Evolutionary conservation across 2,797 vertebrate species (phyloP).

Genomic region (Pangasius sanitwongsei): DNA sequence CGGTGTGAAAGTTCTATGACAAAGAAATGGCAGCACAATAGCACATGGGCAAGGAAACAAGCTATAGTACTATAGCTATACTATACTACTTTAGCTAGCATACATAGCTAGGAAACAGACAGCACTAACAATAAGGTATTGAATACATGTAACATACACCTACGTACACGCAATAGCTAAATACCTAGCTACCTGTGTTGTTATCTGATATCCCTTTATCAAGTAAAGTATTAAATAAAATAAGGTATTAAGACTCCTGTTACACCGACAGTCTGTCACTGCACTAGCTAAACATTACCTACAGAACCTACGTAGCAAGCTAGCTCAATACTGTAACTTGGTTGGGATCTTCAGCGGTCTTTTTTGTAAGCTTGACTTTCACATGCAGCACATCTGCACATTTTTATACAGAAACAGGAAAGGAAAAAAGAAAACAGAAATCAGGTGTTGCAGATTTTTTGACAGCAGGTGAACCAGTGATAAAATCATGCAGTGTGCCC

Average conservation of each 20-base stretch:
- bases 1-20: too few species aligned
- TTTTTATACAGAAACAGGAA: not conserved
- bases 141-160: not conserved
- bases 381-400: not conserved
- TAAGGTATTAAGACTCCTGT: not conserved
- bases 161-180: not conserved
- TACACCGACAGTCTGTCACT: not conserved
- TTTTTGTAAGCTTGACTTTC: not conserved
- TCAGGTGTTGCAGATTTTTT: not conserved
- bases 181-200: not conserved
- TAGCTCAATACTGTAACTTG: not conserved
- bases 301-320: not conserved
- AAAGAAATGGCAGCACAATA: too few species aligned
- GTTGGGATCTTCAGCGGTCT: not conserved
- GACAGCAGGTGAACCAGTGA: not conserved
- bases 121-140: not conserved
- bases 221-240: not conserved
- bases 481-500: not conserved
- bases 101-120: not conserved
- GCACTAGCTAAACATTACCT: not conserved
- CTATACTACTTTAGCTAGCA: too few species aligned
- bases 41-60: too few species aligned
- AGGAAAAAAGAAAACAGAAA: not conserved
- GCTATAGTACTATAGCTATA: too few species aligned
- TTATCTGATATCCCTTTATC: not conserved